Percentiles rank a stretch among this genome's conserved stretches.
Conservation (phyloP, 2,797 vertebrate genomes). For the Microhierax caerulescens region DNA sequence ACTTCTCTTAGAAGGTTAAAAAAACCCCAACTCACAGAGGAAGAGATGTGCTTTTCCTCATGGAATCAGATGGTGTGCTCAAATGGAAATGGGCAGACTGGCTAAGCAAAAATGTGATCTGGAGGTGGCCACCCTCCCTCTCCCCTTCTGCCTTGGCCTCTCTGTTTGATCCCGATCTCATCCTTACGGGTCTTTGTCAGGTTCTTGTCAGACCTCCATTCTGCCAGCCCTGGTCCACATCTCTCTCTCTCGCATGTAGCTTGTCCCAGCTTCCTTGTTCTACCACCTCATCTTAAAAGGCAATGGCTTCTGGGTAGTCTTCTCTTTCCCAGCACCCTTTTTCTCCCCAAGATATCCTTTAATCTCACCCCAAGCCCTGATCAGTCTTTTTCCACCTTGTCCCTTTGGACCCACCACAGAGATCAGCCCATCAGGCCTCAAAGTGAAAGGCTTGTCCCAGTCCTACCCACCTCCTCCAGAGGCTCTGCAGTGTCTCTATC, state of each 20-base stretch:
- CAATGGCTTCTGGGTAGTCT: not conserved
- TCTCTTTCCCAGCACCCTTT: not conserved
- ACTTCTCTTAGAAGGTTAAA: not conserved
- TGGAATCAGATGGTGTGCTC: not conserved
- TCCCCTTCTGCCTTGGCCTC: not conserved
- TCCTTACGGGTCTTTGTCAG: not conserved
- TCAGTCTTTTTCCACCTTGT: not conserved
- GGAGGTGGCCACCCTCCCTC: not conserved
- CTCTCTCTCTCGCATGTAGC: not conserved
- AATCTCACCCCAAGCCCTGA: not conserved
- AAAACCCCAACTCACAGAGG: not conserved
- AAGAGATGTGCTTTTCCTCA: not conserved
- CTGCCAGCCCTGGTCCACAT: not conserved
- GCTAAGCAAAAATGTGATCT: not conserved
- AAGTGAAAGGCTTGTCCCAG: not conserved
- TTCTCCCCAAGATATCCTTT: too few relatives aligned
- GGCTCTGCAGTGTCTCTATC: not conserved
- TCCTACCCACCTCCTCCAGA: not conserved
- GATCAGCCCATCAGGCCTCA: not conserved
- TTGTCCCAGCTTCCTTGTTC: not conserved
- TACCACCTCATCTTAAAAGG: not conserved
- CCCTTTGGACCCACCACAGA: not conserved
- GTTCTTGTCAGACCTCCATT: rapidly evolving
- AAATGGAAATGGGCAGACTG: not conserved
- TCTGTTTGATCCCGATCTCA: not conserved